Base-by-base conservation (phyloP, 2,888 invertebrate species). In the Fissipunctia ypsillon region DNA sequence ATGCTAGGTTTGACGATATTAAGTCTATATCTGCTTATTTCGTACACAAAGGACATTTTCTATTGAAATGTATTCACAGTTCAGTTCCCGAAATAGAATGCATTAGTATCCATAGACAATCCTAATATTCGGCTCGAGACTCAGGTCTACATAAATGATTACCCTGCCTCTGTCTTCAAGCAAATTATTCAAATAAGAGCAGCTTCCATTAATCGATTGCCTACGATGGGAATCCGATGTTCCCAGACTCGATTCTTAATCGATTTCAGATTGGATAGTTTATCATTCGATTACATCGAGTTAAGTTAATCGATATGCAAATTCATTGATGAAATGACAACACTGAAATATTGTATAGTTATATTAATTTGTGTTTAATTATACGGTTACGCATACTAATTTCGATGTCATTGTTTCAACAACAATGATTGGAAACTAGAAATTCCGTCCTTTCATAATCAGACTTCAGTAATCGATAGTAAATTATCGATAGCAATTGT, bases 141-240 rank as follows among this genome's bases (percentile, higher is more conserved):
- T 35, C 19, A 35, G 25, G 63, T 71, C 66, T 82, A 74, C 85
- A 75, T 83, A 83, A 83, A 78, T 83, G 61, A 83, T 78, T 54
- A 52, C 52, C 43, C 4, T n/a, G 50, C 43, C 41, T 64, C 66
- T 59, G 50, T 68, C 59, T 70, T 52, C 28, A 19, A 67, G 67
- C 64, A 83, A 85, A 85, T 83, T 85, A 83, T 85, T 83, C 76
- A 83, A 75, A 83, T 73, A 68, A 69, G 12, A 57, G 28, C 31
- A 45, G 48, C 69, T 69, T 73, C 60, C 57, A 73, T 69, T 77
- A 69, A 86, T 77, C 81, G 81, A 73, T 84, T 67, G 28, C 16
- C n/a, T 35, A 35, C 59, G 60, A 16, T 57, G 45, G 12, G 43
- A 16, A 25, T 57, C 45, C 16, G 19, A n/a, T 31, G 41, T 73